Conservation (phyloP, 2,113 vertebrate genomes). For the Bujurquina vittata region DNA sequence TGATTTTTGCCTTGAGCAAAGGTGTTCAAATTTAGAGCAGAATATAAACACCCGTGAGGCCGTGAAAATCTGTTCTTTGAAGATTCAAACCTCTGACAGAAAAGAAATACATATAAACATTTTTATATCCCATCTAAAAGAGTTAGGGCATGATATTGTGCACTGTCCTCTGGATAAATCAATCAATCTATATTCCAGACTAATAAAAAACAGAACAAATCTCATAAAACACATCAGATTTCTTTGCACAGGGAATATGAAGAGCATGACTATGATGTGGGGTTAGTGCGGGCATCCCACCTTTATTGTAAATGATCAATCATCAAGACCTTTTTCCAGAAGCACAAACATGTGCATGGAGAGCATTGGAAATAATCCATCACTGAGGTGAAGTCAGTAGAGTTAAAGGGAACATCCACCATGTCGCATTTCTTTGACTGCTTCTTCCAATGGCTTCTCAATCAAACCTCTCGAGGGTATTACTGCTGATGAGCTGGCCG, state of each 20-base stretch:
- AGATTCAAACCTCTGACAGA: background rate
- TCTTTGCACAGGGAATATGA: background rate
- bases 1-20: background rate
- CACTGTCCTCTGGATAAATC: background rate
- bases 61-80: rapidly evolving
- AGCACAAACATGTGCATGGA: background rate
- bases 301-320: background rate
- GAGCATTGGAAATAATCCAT: background rate
- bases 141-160: background rate
- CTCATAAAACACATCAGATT: background rate
- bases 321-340: background rate
- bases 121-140: too few species aligned
- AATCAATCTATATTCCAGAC: background rate
- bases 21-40: background rate
- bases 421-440: conserved; percentile 32
- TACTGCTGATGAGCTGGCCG: background rate
- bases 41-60: background rate
- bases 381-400: background rate
- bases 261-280: background rate
- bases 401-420: background rate
- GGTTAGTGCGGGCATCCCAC: background rate
- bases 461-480: conserved; percentile 8
- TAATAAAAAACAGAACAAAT: background rate
- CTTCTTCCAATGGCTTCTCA: conserved; percentile 27
- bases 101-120: too few species aligned